A percentile compares a stretch with the other conserved stretches of the same genome.
Conservation (phyloP, 2,113 vertebrate genomes). For the Rhea pennata region DNA sequence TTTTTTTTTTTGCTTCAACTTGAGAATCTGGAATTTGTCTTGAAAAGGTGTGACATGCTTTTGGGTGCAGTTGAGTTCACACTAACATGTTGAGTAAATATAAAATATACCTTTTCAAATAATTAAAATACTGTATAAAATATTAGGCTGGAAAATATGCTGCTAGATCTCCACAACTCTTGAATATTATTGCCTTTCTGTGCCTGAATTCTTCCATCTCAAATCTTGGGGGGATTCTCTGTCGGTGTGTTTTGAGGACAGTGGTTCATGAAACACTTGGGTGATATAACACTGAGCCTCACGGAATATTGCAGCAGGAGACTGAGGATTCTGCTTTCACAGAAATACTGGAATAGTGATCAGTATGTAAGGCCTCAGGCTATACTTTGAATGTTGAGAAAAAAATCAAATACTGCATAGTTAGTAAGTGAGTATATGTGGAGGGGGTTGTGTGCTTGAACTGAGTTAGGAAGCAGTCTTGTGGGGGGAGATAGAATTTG, state of each 20-base stretch:
- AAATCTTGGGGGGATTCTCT: not conserved
- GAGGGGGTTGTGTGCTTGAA: not conserved
- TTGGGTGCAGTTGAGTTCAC: not conserved
- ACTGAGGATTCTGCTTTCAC: not conserved
- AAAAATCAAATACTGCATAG: not conserved
- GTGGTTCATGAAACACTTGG: not conserved
- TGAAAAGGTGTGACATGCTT: not conserved
- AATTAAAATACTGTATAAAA: not conserved
- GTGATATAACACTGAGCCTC: not conserved
- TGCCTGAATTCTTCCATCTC: not conserved
- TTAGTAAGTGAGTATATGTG: not conserved
- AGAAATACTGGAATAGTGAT: not conserved
- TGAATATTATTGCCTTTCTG: not conserved
- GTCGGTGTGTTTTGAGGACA: not conserved
- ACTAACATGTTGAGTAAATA: not conserved
- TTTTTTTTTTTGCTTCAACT: not conserved
- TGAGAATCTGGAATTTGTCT: not conserved
- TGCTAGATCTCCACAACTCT: not conserved
- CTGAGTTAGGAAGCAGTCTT: not conserved
- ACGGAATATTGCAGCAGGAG: not conserved
- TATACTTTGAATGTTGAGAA: not conserved
- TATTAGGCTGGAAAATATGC: not conserved
- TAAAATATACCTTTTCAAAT: not conserved
- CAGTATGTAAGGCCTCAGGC: not conserved
- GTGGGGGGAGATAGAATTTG: not conserved